Conservation (phyloP, 2,797 vertebrate genomes). For the Enteromius argenteus region DNA sequence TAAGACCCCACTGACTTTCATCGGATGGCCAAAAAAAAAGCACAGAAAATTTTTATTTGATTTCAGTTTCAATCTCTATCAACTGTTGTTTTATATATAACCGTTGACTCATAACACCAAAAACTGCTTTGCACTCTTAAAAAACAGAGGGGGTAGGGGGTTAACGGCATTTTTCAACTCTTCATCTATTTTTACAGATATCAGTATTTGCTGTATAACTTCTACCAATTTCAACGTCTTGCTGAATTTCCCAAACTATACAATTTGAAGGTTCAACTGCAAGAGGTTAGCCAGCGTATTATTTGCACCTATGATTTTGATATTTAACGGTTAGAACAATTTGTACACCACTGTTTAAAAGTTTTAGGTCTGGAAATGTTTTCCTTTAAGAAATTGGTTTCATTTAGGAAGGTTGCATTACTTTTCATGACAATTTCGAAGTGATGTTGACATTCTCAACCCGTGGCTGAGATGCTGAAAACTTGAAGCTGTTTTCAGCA, state of each 20-base stretch:
- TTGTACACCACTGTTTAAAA: not conserved
- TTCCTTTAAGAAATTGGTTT: not conserved
- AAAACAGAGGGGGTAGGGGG: not conserved
- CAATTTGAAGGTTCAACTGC: not conserved
- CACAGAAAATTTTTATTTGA: not conserved
- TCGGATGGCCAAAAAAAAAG: not conserved
- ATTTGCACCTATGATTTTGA: not conserved
- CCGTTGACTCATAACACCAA: not conserved
- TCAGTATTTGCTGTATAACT: not conserved
- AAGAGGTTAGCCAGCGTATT: not conserved
- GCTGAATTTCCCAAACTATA: not conserved
- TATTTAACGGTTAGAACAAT: not conserved
- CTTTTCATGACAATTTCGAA: not conserved
- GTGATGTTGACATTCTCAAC: not conserved
- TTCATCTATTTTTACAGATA: not conserved
- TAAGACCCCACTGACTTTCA: not conserved
- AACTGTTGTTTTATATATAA: not conserved
- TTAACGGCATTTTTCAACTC: not conserved
- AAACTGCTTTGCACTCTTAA: not conserved
- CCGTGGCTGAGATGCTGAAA: not conserved
- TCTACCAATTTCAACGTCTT: not conserved
- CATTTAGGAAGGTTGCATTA: not conserved
- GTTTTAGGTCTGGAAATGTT: not conserved
- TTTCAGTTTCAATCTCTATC: not conserved
- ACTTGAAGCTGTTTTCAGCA: not conserved